Conservation (phyloP, 1,140 invertebrate genomes). For the Aphelenchoides besseyi region DNA sequence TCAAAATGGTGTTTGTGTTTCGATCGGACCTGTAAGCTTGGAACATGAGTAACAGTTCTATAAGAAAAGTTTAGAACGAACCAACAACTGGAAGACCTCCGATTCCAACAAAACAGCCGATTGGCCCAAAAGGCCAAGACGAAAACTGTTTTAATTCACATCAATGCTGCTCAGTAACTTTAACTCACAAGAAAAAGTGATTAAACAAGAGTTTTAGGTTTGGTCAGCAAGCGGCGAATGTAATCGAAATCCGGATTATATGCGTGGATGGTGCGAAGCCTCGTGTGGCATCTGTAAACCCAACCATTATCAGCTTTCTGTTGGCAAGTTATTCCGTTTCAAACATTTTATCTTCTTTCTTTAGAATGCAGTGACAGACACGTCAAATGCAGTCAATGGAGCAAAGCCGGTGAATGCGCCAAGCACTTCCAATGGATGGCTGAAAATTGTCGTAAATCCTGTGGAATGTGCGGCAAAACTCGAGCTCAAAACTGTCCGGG, state of each 20-base stretch:
- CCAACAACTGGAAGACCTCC: not conserved
- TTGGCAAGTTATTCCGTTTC: no score
- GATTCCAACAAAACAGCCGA: not conserved
- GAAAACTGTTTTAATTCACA: conserved; percentile 37
- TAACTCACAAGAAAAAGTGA: not conserved
- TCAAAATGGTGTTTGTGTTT: conserved; percentile 26
- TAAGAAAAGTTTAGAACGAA: not conserved
- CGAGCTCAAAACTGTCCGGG: conserved; percentile 3
- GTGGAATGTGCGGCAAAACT: conserved; percentile 14
- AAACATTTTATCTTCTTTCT: no score
- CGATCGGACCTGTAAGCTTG: conserved; percentile 1
- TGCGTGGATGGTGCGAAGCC: conserved; percentile 53
- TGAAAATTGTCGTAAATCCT: conserved; percentile 31
- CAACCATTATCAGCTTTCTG: conserved; percentile 29
- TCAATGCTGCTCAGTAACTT: not conserved
- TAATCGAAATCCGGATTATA: conserved; percentile 38
- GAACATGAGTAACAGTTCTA: not conserved
- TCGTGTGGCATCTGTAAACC: conserved; percentile 41
- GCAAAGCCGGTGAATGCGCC: conserved; percentile 42
- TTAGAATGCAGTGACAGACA: conserved; percentile 53
- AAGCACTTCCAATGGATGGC: conserved; percentile 46
- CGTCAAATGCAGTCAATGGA: conserved; percentile 40
- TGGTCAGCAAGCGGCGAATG: conserved; percentile 48
- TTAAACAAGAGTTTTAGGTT: conserved; percentile 14
- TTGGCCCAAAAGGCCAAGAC: conserved; percentile 19